Base-by-base conservation (phyloP, 1,140 invertebrate genomes). In the Globodera ellingtonae region DNA sequence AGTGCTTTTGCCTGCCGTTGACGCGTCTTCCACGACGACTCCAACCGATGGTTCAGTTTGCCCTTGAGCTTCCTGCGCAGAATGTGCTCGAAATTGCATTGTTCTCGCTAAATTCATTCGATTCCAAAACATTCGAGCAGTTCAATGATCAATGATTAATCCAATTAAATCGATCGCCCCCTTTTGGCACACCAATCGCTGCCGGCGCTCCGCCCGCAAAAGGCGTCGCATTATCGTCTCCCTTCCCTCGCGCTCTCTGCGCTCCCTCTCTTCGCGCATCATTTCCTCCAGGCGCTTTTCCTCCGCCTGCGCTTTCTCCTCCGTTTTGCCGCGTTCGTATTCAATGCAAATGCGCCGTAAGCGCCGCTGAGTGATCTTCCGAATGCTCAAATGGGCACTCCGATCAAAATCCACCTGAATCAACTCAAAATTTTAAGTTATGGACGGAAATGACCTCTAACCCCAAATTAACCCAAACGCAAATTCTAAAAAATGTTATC, bases 311-410 rank as follows among this genome's bases (percentile, higher is more conserved):
- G 52, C 24, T 21, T 18, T 79, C 48, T 73, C 24, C 67, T 78
- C 74, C 47, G 18, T 47, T n/a, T 78, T 72, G 47, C 70, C 79
- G 4, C 62, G 67, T 24, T 83, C 72, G 47, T 82, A 83, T 44
- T 82, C 81, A 62, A 82, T 24, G 46, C 52, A 75, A 47, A 73
- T 73, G 46, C 81, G 69, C n/a, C 73, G 67, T 24, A 82, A 46
- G 62, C 72, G 59, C n/a, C 81, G 50, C 72, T 82, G 80, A 18
- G 70, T 75, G 59, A 82, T 83, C 56, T 82, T 82, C 6, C 79
- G 67, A 56, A 69, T 67, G 59, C 81, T 83, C 69, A 82, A 65
- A 83, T 82, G 81, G 59, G 80, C 80, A 35, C 73, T 79, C 47
- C 73, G 76, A 44, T 81, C 80, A 56, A 81, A 81, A 65, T 81